Base-by-base conservation (phyloP, 2,888 invertebrate genomes). In the Macropis europaea region DNA sequence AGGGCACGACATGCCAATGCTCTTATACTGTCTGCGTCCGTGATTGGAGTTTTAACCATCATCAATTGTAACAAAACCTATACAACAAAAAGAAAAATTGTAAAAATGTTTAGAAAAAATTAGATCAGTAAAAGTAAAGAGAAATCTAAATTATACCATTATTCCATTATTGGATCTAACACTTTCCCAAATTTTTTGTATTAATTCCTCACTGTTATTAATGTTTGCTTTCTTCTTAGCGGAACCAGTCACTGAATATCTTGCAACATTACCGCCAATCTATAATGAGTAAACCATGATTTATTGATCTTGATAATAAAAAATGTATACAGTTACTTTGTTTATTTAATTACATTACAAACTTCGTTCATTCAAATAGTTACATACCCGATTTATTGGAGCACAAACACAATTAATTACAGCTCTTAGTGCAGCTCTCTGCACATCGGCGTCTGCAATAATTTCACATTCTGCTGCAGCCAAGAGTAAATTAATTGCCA, bases 141-240 rank as follows among this genome's bases (percentile, higher is more conserved):
- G 9, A 28, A 3, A 76, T 89, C 7, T 11, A 43, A 19, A 22
- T 48, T 73, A 87, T 79, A 96, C 97, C 95, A 99, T 98, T 61
- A 99, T 98, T 1, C 99, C 99, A 89, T 99, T 99, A 89, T 97
- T 98, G 0, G 95, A 94, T 71, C 99, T 92, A 0, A 98, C 95
- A 80, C 96, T 96, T 89, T 97, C 97, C 99, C 99, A 99, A 47
- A 99, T 95, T 87, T 95, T 96, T 87, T 95, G 95, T 73, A 98
- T 94, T 2, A 98, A 92, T 76, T 98, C 98, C 86, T 97, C 97
- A 50, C 95, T 72, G 92, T 93, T 90, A 91, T 95, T 86, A 90
- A 91, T 90, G 70, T 93, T 91, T 0, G 93, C 92, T 87, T 94
- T 93, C 91, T 94, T 92, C 87, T 93, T 91, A 75, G 92, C 88